Conservation (phyloP, 2,113 vertebrate species). For the Amphiprion ocellaris region DNA sequence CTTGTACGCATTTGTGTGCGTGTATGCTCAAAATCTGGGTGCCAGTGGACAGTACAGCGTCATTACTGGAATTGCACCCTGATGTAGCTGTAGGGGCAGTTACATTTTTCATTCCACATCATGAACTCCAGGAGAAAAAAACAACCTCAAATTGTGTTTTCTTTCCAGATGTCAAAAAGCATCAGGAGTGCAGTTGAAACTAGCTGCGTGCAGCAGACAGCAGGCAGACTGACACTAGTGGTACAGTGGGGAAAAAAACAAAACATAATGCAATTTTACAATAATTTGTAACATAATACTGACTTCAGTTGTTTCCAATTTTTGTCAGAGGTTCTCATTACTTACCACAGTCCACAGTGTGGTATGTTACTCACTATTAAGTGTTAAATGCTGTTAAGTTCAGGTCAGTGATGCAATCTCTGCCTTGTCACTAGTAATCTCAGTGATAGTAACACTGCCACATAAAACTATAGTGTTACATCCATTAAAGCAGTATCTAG, state of each 20-base stretch:
- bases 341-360: background rate
- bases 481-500: constrained; percentile 5
- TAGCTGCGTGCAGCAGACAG: constrained; percentile 35
- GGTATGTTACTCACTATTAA: constrained; percentile 25
- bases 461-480: background rate
- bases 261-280: background rate
- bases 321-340: background rate
- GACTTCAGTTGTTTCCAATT: background rate
- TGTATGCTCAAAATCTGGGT: constrained; percentile 9
- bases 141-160: constrained; percentile 58
- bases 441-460: constrained; percentile 6
- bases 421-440: constrained; percentile 8
- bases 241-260: background rate
- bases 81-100: constrained; percentile 35
- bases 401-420: constrained; percentile 31
- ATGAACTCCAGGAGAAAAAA: constrained; percentile 35
- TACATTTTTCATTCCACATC: constrained; percentile 44
- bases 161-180: constrained; percentile 61
- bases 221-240: constrained; percentile 24
- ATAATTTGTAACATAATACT: constrained; percentile 8
- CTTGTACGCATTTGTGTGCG: background rate
- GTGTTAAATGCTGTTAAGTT: constrained; percentile 29
- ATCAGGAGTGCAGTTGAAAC: constrained; percentile 32
- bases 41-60: constrained; percentile 9
- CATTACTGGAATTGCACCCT: constrained; percentile 21